Percentiles rank a stretch among this genome's conserved stretches.
Evolutionary conservation across 2,888 invertebrate genomes (phyloP).

Genomic region (Dorcus parallelipipedus): DNA sequence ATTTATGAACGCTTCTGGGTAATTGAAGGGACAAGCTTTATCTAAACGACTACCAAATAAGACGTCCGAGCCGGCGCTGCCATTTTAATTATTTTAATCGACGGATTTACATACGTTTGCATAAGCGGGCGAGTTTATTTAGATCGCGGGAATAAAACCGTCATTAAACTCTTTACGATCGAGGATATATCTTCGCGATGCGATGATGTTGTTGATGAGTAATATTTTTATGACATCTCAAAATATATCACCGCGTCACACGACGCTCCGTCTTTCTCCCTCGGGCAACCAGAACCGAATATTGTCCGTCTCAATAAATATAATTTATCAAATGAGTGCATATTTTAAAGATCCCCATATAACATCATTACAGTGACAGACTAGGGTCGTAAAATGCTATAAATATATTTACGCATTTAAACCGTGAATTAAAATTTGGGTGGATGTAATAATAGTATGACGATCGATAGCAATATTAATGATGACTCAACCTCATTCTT

Average conservation of each 20-base stretch:
- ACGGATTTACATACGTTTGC: too few species aligned
- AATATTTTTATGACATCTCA: slow-evolving; percentile 5
- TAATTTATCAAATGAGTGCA: slow-evolving; percentile 13
- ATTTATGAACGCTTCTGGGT: too few species aligned
- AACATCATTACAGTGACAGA: slow-evolving; percentile 16
- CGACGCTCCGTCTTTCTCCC: not conserved
- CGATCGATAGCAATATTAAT: not conserved
- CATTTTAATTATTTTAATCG: too few species aligned
- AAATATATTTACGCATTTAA: slow-evolving; percentile 22
- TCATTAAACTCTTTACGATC: slow-evolving; percentile 10
- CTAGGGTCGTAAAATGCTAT: slow-evolving; percentile 20
- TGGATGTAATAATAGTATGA: slow-evolving; percentile 4
- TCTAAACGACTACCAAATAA: too few species aligned
- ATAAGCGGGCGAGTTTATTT: too few species aligned
- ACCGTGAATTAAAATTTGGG: slow-evolving; percentile 17
- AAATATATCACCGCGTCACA: not conserved
- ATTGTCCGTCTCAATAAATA: slow-evolving; percentile 13
- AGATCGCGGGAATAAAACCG: too few species aligned
- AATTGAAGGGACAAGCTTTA: too few species aligned
- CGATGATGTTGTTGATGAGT: slow-evolving; percentile 10
- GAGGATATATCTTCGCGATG: slow-evolving; percentile 10
- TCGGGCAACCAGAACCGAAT: not conserved
- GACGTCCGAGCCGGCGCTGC: too few species aligned
- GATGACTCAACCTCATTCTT: not conserved
- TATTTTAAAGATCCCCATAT: slow-evolving; percentile 16